These are phyloP conservation scores for Yponomeuta cagnagella DNA, from an alignment of 2,888 invertebrate species.

Conservation along the genomic window DNA sequence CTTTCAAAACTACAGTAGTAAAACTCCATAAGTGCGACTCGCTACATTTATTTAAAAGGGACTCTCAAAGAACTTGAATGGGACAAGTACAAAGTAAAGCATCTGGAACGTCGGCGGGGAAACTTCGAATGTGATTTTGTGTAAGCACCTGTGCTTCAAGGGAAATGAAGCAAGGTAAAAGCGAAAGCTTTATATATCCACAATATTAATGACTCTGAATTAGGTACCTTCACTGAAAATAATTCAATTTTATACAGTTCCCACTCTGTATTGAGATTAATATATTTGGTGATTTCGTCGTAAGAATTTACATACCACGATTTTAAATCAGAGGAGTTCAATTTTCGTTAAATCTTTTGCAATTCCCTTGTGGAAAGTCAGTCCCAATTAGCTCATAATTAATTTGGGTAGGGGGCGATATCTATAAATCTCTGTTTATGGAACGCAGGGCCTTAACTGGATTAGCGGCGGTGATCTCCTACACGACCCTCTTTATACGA, in stretches of 20 bases:
- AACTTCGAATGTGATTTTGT: constrained; percentile 1
- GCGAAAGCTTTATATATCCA: no score
- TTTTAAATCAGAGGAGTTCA: no score
- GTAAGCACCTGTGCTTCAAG: constrained; percentile 5
- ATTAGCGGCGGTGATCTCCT: constrained; percentile 49
- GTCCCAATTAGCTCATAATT: constrained; percentile 59
- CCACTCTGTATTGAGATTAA: no score
- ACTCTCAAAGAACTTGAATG: constrained; percentile 5
- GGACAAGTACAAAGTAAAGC: constrained; percentile 10
- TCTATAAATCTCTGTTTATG: constrained; percentile 66
- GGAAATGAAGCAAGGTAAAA: no score
- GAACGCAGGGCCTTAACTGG: constrained; percentile 50
- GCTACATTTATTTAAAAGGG: constrained; percentile 1
- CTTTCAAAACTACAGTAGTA: constrained; percentile 8
- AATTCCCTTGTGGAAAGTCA: constrained; percentile 41
- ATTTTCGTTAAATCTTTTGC: not conserved
- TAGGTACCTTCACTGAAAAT: no score
- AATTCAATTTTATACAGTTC: no score
- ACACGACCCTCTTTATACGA: constrained; percentile 49
- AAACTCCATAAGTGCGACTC: constrained; percentile 3
- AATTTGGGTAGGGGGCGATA: constrained; percentile 60
- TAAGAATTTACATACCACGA: no score
- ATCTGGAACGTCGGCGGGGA: constrained; percentile 6
- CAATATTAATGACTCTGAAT: no score
- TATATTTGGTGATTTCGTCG: no score